Evolutionary conservation across 92 coral and sea anemone species (phyloP).

Genomic region (Galaxea fascicularis): DNA sequence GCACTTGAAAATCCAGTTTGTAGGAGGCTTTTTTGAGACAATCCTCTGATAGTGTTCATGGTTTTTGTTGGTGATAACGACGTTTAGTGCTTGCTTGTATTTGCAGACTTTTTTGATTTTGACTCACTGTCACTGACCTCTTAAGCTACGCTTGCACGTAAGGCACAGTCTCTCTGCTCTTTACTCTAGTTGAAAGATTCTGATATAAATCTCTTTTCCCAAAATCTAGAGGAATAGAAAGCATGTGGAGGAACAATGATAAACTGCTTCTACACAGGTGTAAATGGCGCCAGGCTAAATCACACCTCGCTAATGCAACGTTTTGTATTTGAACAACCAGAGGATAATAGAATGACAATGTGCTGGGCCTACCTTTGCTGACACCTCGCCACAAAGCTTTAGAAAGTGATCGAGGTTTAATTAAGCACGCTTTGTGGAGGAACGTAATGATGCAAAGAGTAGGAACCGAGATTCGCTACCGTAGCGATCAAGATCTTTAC

Average conservation of each 20-base stretch:
- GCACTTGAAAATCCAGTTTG: conserved; percentile 30
- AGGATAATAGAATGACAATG: conserved; percentile 54
- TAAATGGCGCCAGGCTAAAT: conserved; percentile 67
- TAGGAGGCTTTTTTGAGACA: conserved; percentile 14
- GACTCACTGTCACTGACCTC: neutral
- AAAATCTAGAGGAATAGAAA: conserved; percentile 44
- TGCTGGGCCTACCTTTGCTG: conserved; percentile 53
- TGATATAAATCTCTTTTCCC: neutral
- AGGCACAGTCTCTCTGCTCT: neutral
- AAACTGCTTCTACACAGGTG: conserved; percentile 81
- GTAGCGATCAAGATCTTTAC: conserved; percentile 40
- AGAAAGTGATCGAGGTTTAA: conserved; percentile 57
- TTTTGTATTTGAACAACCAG: conserved; percentile 72
- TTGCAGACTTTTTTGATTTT: neutral
- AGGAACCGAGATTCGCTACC: conserved; percentile 12
- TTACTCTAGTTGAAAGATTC: neutral
- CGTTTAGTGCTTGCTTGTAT: neutral
- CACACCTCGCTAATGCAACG: conserved; percentile 82
- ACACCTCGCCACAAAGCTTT: conserved; percentile 54
- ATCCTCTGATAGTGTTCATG: conserved; percentile 26
- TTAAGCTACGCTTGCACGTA: conserved; percentile 4
- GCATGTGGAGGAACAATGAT: conserved; percentile 85
- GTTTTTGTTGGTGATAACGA: neutral
- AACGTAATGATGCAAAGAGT: conserved; percentile 29
- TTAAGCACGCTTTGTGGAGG: conserved; percentile 47